Evolutionary conservation across 1,140 invertebrate species (phyloP), one percentile per base, ranked within the genome.

Genomic region (Lordiphosa mommai): DNA sequence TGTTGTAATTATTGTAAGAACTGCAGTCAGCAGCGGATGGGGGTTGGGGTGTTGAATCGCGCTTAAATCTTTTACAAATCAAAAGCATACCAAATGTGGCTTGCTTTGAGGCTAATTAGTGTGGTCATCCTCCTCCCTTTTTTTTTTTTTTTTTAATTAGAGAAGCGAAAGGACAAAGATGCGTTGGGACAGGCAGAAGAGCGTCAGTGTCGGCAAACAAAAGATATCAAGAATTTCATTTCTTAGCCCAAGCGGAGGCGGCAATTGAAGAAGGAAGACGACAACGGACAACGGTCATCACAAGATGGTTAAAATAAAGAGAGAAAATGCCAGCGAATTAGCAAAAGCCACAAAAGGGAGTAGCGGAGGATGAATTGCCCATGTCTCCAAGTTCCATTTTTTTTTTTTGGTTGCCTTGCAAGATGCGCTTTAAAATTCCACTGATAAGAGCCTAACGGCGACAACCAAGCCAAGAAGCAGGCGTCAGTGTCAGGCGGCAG

Each of bases 221-320:
- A 82, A 82, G 77, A 82, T 84, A 82, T 82, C 77, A 82, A 84
- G 77, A 82, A 82, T 85, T 82, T 84, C 77, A 77, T 84, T 80
- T 80, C 74, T 80, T 80, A 49, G 73, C 73, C 47, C 44, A 37
- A 38, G 55, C 57, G 60, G 46, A 69, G 52, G 56, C 74, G 55
- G 69, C 76, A 61, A 61, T 61, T 66, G 61, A 65, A 71, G 53
- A 34, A 65, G 30, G 43, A 59, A 56, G 72, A 71, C 72, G 72
- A 57, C 72, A 63, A 57, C 47, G 58, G 61, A 57, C 72, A 63
- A 57, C 47, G 58, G 61, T 60, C 72, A 76, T 76, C 72, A 76
- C 60, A 66, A 47, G 60, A 71, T 82, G 77, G 76, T 67, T 82
- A 84, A 82, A 76, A 82, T 76, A 82, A 82, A 69, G 20, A 23